A percentile compares a stretch with the other conserved stretches of the same genome.
Conservation (phyloP, 2,797 vertebrate species). For the Myotis vivesi region DNA sequence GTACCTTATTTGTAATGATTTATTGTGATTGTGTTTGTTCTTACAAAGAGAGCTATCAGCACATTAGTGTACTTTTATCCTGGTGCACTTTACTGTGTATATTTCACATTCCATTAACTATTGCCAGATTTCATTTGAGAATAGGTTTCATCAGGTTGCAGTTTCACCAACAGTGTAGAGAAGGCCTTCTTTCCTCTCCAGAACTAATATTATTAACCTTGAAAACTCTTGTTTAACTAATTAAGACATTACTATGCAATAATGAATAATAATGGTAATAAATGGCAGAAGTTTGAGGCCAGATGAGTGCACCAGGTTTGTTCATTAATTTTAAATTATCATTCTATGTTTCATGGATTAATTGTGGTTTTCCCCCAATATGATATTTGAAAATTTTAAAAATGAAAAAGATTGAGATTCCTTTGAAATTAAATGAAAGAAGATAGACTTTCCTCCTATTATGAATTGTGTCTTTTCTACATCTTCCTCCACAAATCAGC, state of each 20-base stretch:
- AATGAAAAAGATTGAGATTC: background rate
- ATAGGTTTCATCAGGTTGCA: background rate
- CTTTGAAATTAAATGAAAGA: slow-evolving; percentile 40
- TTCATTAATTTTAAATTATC: slow-evolving; percentile 36
- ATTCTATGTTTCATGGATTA: background rate
- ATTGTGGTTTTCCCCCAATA: background rate
- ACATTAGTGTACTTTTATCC: background rate
- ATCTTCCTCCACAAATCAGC: slow-evolving; percentile 40
- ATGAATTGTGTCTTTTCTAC: slow-evolving; percentile 18
- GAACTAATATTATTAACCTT: background rate
- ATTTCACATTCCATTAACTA: background rate
- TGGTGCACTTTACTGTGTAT: background rate
- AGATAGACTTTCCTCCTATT: background rate
- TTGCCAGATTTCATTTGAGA: slow-evolving; percentile 28
- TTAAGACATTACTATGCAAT: background rate
- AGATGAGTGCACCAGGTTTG: background rate
- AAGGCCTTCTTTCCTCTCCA: background rate
- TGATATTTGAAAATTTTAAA: background rate
- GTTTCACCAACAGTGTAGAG: background rate
- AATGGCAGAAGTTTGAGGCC: background rate
- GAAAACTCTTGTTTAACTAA: background rate
- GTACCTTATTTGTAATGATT: background rate
- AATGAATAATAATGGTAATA: background rate
- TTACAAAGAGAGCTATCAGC: background rate
- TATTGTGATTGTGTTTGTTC: background rate